These are phyloP conservation scores for Aphelenchoides bicaudatus DNA, from an alignment of 2,888 invertebrate genomes.

Conservation along the genomic window DNA sequence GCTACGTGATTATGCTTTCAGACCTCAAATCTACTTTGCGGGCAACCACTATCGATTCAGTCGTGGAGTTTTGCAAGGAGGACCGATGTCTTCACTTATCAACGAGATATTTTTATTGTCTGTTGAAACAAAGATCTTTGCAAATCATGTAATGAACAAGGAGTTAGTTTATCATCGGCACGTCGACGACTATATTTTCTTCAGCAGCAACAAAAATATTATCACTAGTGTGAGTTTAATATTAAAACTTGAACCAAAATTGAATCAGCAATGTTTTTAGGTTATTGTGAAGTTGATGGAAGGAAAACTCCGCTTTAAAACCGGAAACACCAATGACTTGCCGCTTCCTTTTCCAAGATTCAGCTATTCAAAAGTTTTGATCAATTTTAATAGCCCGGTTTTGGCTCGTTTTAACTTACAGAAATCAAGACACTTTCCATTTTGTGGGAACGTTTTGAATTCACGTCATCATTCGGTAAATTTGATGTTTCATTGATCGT, in stretches of 20 bases:
- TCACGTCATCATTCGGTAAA: not conserved
- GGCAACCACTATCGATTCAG: not conserved
- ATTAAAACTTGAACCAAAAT: no score
- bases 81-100: not conserved
- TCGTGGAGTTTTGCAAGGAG: constrained; percentile 1
- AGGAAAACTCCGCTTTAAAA: not conserved
- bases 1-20: not conserved
- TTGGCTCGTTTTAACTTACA: not conserved
- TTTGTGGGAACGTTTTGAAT: constrained; percentile 10
- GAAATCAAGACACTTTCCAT: constrained; percentile 3
- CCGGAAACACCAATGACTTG: not conserved
- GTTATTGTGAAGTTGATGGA: not conserved
- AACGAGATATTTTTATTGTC: constrained; percentile 3
- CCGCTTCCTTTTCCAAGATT: constrained; percentile 2
- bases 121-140: not conserved
- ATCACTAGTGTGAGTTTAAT: no score
- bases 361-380: not conserved
- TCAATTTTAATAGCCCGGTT: not conserved
- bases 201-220: no score
- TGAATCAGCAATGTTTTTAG: no score
- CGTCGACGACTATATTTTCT: constrained; percentile 10
- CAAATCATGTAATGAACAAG: not conserved
- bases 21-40: not conserved
- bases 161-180: not conserved
- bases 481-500: constrained; percentile 1